A percentile compares a stretch with the other conserved stretches of the same genome.
These are phyloP conservation scores for Agapornis canus DNA, from an alignment of 2,797 vertebrate genomes.

Conservation along the genomic window DNA sequence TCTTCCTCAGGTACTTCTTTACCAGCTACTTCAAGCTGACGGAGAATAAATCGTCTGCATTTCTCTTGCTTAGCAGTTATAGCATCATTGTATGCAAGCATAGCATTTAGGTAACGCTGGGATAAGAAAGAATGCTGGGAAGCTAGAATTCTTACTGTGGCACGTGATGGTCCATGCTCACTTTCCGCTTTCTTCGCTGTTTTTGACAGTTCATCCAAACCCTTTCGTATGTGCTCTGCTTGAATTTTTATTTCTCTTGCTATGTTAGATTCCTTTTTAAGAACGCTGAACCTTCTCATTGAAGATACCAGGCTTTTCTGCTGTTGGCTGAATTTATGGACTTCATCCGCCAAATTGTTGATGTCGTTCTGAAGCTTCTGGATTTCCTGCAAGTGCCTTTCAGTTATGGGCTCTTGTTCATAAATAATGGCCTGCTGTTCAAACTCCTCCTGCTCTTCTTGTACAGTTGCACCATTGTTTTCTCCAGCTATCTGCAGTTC, in stretches of 20 bases:
- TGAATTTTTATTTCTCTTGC: constrained; percentile 88
- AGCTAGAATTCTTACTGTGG: constrained; percentile 83
- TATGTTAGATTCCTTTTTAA: constrained; percentile 90
- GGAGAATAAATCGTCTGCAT: constrained; percentile 90
- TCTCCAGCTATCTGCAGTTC: constrained; percentile 74
- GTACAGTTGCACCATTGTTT: constrained; percentile 1
- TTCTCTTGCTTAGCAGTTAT: constrained; percentile 89
- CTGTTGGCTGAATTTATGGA: constrained; percentile 87
- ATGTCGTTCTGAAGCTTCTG: constrained; percentile 87
- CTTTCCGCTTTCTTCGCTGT: constrained; percentile 81
- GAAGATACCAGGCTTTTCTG: constrained; percentile 87
- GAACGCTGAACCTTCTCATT: constrained; percentile 92
- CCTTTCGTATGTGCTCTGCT: constrained; percentile 85
- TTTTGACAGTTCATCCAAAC: constrained; percentile 83
- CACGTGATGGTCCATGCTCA: constrained; percentile 78
- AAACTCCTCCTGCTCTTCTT: constrained; percentile 73
- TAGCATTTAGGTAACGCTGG: constrained; percentile 83
- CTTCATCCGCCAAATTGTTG: constrained; percentile 82
- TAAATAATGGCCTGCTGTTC: constrained; percentile 89
- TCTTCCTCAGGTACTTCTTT: constrained; percentile 88
- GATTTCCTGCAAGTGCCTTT: constrained; percentile 86
- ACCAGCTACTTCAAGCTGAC: constrained; percentile 91
- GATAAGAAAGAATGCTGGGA: constrained; percentile 84
- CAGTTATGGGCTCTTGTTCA: constrained; percentile 87
- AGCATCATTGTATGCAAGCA: constrained; percentile 87